A percentile compares a stretch with the other conserved stretches of the same genome.
phyloP scores from a whole-genome alignment of 2,888 invertebrate species.

The Melanargia galathea region DNA sequence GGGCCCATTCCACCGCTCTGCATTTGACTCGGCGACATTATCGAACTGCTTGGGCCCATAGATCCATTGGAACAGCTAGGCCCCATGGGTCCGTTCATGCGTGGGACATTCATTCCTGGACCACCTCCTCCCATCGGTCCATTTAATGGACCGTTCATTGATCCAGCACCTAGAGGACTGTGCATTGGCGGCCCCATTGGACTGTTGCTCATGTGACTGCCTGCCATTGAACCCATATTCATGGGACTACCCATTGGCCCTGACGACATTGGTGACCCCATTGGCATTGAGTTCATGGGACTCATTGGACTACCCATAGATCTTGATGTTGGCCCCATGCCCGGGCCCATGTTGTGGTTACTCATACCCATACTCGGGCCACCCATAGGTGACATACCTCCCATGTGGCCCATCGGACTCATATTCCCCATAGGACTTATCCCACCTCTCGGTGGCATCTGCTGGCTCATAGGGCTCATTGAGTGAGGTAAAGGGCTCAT shows the following conservation, averaged over 20 bases:
- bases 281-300: conserved; percentile 87
- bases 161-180: conserved; percentile 83
- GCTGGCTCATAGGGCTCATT: conserved; percentile 85
- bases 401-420: conserved; percentile 87
- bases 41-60: conserved; percentile 80
- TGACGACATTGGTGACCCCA: conserved; percentile 87
- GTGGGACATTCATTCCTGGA: conserved; percentile 79
- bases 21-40: conserved; percentile 81
- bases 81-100: conserved; percentile 82
- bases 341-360: conserved; percentile 84
- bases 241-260: conserved; percentile 89
- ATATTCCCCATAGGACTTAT: conserved; percentile 87
- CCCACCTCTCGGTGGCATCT: conserved; percentile 84
- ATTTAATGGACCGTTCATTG: conserved; percentile 81
- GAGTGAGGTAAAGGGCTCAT: conserved; percentile 83
- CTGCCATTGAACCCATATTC: conserved; percentile 85
- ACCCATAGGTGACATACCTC: conserved; percentile 87
- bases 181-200: conserved; percentile 90
- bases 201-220: conserved; percentile 85
- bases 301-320: conserved; percentile 89
- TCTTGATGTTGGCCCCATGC: conserved; percentile 79
- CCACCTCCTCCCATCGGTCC: conserved; percentile 84
- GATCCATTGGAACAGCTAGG: conserved; percentile 82
- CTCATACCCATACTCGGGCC: conserved; percentile 86
- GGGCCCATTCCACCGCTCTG: conserved; percentile 77